Evolutionary conservation across 2,113 vertebrate species (phyloP).

Genomic region (Natator depressus): DNA sequence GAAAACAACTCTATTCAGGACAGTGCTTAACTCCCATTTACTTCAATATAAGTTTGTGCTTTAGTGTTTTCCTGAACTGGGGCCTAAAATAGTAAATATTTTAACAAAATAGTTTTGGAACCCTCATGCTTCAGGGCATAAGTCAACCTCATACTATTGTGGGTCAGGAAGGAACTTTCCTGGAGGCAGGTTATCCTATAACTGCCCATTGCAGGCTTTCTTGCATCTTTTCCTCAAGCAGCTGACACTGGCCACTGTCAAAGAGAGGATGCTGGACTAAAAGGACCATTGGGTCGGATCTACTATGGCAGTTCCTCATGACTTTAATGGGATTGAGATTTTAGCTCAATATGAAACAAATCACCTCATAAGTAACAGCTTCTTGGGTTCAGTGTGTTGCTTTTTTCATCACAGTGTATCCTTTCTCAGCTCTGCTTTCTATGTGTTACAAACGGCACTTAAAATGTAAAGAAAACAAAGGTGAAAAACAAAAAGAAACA

Average conservation of each 20-base stretch:
- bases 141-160: not conserved
- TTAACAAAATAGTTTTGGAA: not conserved
- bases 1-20: not conserved
- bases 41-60: not conserved
- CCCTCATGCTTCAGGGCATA: not conserved
- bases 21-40: not conserved
- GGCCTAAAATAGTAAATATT: not conserved
- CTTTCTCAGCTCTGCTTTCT: not conserved
- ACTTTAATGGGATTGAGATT: not conserved
- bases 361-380: not conserved
- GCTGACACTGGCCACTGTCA: not conserved
- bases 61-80: not conserved
- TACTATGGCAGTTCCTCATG: not conserved
- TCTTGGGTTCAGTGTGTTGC: not conserved
- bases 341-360: not conserved
- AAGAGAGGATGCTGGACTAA: not conserved
- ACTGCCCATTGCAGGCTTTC: not conserved
- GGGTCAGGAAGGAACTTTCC: not conserved
- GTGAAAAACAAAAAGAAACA: not conserved
- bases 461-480: not conserved
- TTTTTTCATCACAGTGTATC: not conserved
- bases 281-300: not conserved
- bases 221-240: not conserved
- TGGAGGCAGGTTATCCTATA: not conserved
- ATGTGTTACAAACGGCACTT: not conserved